Evolutionary conservation across 2,797 vertebrate species (phyloP), one percentile per base, ranked within the genome.

Genomic region (Gephyroberyx darwinii): DNA sequence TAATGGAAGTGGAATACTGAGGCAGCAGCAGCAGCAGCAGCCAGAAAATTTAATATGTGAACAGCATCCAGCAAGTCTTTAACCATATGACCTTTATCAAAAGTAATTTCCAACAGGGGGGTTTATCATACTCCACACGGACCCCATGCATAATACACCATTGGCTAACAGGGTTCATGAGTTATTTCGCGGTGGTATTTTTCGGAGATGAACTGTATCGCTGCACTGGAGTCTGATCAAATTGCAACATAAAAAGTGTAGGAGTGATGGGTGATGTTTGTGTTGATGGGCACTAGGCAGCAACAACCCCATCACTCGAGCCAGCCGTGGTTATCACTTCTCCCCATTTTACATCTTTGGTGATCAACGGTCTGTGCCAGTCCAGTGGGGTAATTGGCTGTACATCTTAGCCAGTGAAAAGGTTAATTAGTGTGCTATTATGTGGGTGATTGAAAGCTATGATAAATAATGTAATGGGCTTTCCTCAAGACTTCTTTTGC

Each of bases 381-480:
- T 88, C 74, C 83, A 51, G 63, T 57, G 58, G 63, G 72, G 79
- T 91, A 92, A 91, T 91, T 90, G 89, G 77, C 81, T 39, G 75
- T 88, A 84, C 75, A 89, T 91, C 86, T 90, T 83, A 35, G 58
- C 78, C 55, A 59, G 79, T 83, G 89, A 88, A 92, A 92, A 92
- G 90, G 90, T 90, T 89, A 88, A 92, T 93, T 88, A 86, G 84
- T 50, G 39, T 52, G 77, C 75, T 83, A 88, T 91, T 90, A 90
- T 76, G 74, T 60, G 81, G 76, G 74, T 91, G 87, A 91, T 89
- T 80, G 85, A 89, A 88, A 80, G 81, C 77, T 59, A 67, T 88
- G 86, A 91, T 90, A 79, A 83, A 88, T 79, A 77, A 80, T 48
- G 64, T 47, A 78, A 86, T 85, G 75, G 43, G 33, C 74, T 86